These are phyloP conservation scores for Enteromius trimaculatus DNA, from an alignment of 2,797 vertebrate species.

Conservation along the genomic window DNA sequence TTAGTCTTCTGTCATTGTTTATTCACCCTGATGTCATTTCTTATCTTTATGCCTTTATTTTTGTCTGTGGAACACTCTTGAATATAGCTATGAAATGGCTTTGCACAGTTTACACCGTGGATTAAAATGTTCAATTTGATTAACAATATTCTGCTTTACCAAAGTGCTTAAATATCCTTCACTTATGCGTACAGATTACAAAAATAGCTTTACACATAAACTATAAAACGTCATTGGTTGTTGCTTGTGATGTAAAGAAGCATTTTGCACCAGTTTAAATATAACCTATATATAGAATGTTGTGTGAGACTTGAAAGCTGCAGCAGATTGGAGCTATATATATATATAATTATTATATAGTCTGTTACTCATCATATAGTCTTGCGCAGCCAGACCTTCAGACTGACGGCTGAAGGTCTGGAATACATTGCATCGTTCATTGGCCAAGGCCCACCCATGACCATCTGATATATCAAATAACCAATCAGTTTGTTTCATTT, in stretches of 20 bases:
- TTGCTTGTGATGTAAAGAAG: neutral
- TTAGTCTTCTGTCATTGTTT: neutral
- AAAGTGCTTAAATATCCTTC: neutral
- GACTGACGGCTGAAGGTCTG: too few relatives aligned
- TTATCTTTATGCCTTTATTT: neutral
- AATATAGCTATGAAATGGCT: neutral
- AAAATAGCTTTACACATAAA: neutral
- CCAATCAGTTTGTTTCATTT: too few relatives aligned
- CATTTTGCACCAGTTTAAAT: neutral
- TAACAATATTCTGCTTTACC: neutral
- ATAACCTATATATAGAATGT: neutral
- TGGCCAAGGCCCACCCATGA: too few relatives aligned
- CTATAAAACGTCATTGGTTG: neutral
- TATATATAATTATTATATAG: too few relatives aligned
- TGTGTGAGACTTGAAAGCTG: neutral
- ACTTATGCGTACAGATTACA: neutral
- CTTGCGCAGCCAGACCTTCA: too few relatives aligned
- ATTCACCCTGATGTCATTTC: conserved; percentile 31
- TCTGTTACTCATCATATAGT: too few relatives aligned
- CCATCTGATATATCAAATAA: too few relatives aligned
- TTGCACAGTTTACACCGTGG: neutral
- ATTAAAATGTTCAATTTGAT: neutral
- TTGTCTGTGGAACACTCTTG: neutral
- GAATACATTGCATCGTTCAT: too few relatives aligned
- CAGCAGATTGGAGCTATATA: neutral